These are phyloP conservation scores for Peromyscus aztecus DNA, from an alignment of 2,797 vertebrate species.

Conservation along the genomic window DNA sequence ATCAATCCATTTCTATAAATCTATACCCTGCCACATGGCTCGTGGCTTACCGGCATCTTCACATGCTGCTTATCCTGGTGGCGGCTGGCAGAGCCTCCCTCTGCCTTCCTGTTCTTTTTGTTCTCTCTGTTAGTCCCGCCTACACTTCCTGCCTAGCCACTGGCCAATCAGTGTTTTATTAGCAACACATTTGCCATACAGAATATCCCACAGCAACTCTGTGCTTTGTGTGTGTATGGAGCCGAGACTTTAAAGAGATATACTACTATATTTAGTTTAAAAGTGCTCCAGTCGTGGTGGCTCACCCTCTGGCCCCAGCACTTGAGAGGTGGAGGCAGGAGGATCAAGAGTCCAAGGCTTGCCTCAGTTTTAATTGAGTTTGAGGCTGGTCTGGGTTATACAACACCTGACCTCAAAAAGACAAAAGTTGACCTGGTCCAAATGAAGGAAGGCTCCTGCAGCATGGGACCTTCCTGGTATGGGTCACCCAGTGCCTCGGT, in stretches of 20 bases:
- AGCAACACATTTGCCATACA: too few relatives aligned
- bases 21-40: too few relatives aligned
- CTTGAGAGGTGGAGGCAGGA: not conserved
- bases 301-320: not conserved
- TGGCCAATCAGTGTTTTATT: too few relatives aligned
- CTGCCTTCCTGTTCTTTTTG: too few relatives aligned
- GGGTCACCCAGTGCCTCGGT: not conserved
- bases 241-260: not conserved
- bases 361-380: not conserved
- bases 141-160: too few relatives aligned
- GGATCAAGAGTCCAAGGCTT: not conserved
- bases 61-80: too few relatives aligned
- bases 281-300: not conserved
- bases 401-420: not conserved
- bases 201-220: too few relatives aligned
- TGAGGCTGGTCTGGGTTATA: not conserved
- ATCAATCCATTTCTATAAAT: too few relatives aligned
- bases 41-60: too few relatives aligned
- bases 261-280: slow-evolving; percentile 24
- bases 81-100: too few relatives aligned
- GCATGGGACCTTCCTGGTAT: not conserved
- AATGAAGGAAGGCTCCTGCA: not conserved
- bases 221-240: not conserved
- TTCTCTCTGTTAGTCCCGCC: too few relatives aligned
- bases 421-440: not conserved